A percentile compares a stretch with the other conserved stretches of the same genome.
These are phyloP conservation scores for Ascaphus truei DNA, from an alignment of 2,113 vertebrate genomes.

Conservation along the genomic window DNA sequence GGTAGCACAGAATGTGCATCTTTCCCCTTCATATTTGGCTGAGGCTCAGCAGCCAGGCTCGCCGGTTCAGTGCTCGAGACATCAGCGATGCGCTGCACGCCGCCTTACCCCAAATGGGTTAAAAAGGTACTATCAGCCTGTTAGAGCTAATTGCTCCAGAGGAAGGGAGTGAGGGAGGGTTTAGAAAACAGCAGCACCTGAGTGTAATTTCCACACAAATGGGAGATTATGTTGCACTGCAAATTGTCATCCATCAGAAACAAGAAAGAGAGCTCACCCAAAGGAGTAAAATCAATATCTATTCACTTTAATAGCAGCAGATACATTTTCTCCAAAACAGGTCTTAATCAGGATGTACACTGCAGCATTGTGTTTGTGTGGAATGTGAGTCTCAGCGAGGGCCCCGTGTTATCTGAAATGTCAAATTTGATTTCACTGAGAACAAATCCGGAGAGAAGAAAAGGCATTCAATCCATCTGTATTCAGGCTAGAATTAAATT, in stretches of 20 bases:
- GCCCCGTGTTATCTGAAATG: constrained; percentile 36
- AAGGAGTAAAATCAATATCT: constrained; percentile 53
- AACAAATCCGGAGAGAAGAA: constrained; percentile 17
- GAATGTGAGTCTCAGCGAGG: constrained; percentile 26
- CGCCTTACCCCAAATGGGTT: not conserved
- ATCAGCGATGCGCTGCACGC: not conserved
- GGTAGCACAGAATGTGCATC: too few relatives aligned
- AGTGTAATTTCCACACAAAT: constrained; percentile 34
- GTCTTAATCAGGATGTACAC: constrained; percentile 53
- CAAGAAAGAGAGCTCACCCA: constrained; percentile 43
- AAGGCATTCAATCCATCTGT: constrained; percentile 8
- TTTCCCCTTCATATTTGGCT: too few relatives aligned
- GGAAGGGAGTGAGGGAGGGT: constrained; percentile 9
- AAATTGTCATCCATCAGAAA: constrained; percentile 53
- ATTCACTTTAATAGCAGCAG: constrained; percentile 49
- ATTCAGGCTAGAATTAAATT: constrained; percentile 5
- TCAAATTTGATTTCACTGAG: constrained; percentile 37
- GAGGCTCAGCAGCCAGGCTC: too few relatives aligned
- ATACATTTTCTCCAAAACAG: constrained; percentile 47
- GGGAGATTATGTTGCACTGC: constrained; percentile 45
- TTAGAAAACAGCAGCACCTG: constrained; percentile 2
- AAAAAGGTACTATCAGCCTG: constrained; percentile 28
- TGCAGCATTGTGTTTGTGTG: constrained; percentile 40
- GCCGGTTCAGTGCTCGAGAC: too few relatives aligned
- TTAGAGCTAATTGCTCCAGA: constrained; percentile 40